Base-by-base conservation (phyloP, 1,140 invertebrate genomes). In the Drosophila paulistorum region DNA sequence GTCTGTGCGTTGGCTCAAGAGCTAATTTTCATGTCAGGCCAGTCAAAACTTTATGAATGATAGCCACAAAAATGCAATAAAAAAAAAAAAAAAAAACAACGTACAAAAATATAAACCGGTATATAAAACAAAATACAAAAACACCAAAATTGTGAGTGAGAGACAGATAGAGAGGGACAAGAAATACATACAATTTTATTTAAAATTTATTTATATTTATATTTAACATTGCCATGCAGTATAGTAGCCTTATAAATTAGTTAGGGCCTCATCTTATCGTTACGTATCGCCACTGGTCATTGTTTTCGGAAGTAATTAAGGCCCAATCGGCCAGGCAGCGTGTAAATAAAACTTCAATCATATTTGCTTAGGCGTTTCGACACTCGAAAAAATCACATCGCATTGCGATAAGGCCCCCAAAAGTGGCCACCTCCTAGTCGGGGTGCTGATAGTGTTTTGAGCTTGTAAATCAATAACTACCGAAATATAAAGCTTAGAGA, bases 301-400 rank as follows among this genome's bases (percentile, higher is more conserved):
- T 84, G 84, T 89, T 84, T 89, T 89, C 85, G 85, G 85, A 89
- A 89, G 85, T 85, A 89, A 89, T 89, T 89, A 90, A 85, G 79
- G 81, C 78, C 75, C 85, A 90, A 89, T 89, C 81, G 85, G 64
- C 48, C 48, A 57, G 79, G 58, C 35, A 51, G 68, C 75, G 68
- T 65, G 83, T 75, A 87, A 86, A 86, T 65, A 86, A 70, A 86
- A 71, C 84, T 89, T 77, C 68, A 87, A 87, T 87, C 84, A 87
- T 89, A 86, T 86, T 86, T 86, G 84, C 84, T 86, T 87, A 89
- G 83, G 83, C 84, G 77, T 87, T 89, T 87, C 84, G 85, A 84
- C 81, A 89, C 83, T 86, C 84, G 66, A 79, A 86, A 86, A 81
- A 86, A 86, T 86, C 83, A 86, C 69, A 87, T 68, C 83, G 63